phyloP scores from a whole-genome alignment of 2,797 vertebrate genomes.

The Linurgus olivaceus region DNA sequence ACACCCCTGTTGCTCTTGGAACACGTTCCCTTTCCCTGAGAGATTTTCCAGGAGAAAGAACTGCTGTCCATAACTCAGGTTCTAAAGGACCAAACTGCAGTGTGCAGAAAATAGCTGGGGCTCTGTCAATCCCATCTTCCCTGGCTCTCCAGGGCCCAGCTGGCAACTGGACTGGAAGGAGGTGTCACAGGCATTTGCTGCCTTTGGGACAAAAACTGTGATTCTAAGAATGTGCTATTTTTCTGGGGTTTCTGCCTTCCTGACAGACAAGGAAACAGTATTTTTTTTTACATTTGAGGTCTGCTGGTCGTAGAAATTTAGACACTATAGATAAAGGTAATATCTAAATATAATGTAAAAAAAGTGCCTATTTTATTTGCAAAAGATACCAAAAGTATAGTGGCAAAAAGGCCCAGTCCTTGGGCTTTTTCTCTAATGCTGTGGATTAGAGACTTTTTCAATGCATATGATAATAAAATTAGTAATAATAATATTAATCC shows the following conservation, averaged over 20 bases:
- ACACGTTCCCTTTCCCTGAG: background rate
- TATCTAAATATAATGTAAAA: background rate
- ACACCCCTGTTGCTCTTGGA: conserved; percentile 1
- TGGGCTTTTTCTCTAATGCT: background rate
- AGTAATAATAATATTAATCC: background rate
- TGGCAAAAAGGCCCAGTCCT: background rate
- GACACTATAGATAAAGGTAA: background rate
- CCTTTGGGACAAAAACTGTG: background rate
- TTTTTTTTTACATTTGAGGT: background rate
- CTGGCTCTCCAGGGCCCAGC: background rate
- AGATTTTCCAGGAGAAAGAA: conserved; percentile 43
- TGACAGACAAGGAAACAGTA: background rate
- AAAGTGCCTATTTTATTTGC: background rate
- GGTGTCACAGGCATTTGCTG: background rate
- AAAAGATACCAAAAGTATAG: background rate
- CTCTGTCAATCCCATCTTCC: background rate
- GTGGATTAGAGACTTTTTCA: background rate
- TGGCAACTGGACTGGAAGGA: background rate
- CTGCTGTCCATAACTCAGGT: background rate
- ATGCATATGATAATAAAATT: background rate
- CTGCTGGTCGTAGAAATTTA: background rate
- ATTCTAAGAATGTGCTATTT: background rate
- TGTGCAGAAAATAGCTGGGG: conserved; percentile 28
- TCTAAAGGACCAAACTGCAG: conserved; percentile 11
- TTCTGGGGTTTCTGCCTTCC: background rate